These are phyloP conservation scores for Turritopsis dohrnii DNA, from an alignment of 30 jellyfish, hydroid and myxozoan species.

Conservation along the genomic window DNA sequence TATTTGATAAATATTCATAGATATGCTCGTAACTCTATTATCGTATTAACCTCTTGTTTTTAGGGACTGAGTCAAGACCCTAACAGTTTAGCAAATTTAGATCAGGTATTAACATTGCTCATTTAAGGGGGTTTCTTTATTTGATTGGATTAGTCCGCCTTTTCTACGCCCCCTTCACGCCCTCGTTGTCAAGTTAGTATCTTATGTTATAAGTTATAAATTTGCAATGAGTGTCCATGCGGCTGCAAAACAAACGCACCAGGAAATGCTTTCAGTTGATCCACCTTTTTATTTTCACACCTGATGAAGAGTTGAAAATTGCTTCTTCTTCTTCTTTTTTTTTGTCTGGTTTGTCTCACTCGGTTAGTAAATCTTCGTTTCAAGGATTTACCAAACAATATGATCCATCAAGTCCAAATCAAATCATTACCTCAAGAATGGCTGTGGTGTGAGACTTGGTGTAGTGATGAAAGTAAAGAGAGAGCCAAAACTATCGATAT, in stretches of 20 bases:
- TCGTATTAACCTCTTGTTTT: background rate
- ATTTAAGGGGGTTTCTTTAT: background rate
- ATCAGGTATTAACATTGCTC: conserved; percentile 58
- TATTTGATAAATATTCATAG: too few species aligned
- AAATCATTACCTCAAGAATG: conserved; percentile 94
- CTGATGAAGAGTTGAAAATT: too few species aligned
- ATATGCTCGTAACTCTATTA: background rate
- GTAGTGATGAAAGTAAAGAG: conserved; percentile 89
- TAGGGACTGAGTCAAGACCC: conserved; percentile 98
- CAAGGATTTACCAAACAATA: conserved; percentile 96
- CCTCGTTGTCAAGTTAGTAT: background rate
- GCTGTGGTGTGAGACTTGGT: conserved; percentile 99
- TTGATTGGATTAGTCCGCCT: background rate
- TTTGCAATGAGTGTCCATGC: conserved; percentile 72
- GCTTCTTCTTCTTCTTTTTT: too few species aligned
- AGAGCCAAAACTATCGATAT: conserved; percentile 90
- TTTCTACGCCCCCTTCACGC: background rate
- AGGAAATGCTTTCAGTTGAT: conserved; percentile 45
- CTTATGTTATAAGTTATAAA: conserved; percentile 33
- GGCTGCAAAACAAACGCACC: conserved; percentile 73
- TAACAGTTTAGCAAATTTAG: conserved; percentile 93
- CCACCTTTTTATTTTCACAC: background rate
- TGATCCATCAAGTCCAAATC: conserved; percentile 93
- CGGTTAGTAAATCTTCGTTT: background rate
- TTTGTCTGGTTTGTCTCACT: background rate